Evolutionary conservation across 2,113 vertebrate species (phyloP).

Genomic region (Catharus minimus): DNA sequence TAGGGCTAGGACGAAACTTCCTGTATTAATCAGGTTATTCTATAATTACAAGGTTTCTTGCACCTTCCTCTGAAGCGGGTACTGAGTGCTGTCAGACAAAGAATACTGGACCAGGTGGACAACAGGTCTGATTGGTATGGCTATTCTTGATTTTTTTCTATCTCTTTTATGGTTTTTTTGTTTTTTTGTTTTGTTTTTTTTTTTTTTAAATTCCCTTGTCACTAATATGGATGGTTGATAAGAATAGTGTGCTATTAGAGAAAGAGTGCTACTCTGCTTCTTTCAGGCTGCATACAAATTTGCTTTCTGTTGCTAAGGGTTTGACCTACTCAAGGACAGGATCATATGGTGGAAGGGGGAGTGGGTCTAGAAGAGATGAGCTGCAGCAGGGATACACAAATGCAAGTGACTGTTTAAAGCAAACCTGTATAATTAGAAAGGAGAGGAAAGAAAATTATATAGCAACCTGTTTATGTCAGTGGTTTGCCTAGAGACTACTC

Average conservation of each 20-base stretch:
- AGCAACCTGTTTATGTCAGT: conserved; percentile 58
- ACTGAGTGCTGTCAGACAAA: conserved; percentile 25
- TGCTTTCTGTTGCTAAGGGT: conserved; percentile 33
- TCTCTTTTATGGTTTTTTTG: neutral
- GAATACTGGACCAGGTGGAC: conserved; percentile 45
- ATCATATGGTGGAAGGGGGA: neutral
- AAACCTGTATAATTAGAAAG: conserved; percentile 56
- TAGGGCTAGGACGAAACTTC: conserved; percentile 65
- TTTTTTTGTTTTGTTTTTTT: neutral
- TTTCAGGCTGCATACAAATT: neutral
- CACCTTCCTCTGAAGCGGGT: conserved; percentile 54
- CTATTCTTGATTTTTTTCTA: neutral
- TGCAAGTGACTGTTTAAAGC: conserved; percentile 5
- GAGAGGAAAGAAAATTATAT: conserved; percentile 40
- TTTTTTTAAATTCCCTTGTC: neutral
- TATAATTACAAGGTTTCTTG: conserved; percentile 65
- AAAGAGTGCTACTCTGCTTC: neutral
- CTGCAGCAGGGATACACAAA: neutral
- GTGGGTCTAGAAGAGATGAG: neutral
- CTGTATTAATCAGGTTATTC: conserved; percentile 70
- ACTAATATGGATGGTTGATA: neutral
- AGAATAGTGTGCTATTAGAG: neutral
- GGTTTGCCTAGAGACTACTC: conserved; percentile 27
- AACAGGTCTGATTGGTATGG: conserved; percentile 62
- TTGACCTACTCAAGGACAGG: conserved; percentile 51